Conservation (phyloP, 2,888 invertebrate genomes). For the Temnothorax unifasciatus region DNA sequence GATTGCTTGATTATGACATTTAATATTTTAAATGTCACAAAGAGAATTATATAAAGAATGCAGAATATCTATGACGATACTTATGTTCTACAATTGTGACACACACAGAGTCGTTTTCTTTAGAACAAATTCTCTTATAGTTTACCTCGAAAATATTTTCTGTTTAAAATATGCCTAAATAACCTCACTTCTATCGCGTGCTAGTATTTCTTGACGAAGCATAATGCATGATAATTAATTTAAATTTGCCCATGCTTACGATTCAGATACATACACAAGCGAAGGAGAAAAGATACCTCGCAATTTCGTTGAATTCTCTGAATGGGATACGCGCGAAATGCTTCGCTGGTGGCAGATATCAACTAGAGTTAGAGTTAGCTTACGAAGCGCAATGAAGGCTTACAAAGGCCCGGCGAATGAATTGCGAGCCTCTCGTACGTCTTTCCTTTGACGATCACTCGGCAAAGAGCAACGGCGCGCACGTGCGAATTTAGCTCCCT, state of each 20-base stretch:
- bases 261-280: background rate
- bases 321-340: conserved; percentile 26
- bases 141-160: background rate
- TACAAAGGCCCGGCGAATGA: conserved; percentile 43
- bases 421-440: conserved; percentile 59
- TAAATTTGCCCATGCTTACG: background rate
- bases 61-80: background rate
- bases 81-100: no score
- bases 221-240: conserved; percentile 1
- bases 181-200: background rate
- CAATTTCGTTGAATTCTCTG: conserved; percentile 27
- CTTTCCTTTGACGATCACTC: conserved; percentile 54
- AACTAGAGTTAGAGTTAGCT: conserved; percentile 1
- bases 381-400: conserved; percentile 35
- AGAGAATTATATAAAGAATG: background rate
- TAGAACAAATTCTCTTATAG: background rate
- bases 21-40: background rate
- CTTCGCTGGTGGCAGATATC: background rate
- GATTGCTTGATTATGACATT: background rate
- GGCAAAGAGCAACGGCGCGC: conserved; percentile 63
- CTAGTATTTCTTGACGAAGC: background rate
- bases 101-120: background rate
- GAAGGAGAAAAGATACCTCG: background rate
- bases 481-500: conserved; percentile 52
- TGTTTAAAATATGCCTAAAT: background rate